These are phyloP conservation scores for Xiphorhynchus elegans DNA, from an alignment of 2,113 vertebrate genomes.

Conservation along the genomic window DNA sequence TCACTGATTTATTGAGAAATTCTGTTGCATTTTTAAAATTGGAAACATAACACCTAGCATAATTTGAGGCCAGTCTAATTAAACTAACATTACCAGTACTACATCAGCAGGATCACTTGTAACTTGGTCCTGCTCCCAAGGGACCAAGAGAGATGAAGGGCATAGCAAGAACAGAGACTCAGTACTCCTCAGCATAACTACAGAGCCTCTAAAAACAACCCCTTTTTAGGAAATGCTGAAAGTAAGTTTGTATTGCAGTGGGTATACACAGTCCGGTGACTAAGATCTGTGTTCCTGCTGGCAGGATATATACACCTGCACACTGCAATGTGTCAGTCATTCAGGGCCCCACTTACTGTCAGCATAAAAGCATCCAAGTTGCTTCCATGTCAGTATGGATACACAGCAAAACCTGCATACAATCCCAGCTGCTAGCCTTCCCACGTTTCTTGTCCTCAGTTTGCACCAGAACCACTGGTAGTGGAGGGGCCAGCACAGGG, in stretches of 20 bases:
- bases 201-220: neutral
- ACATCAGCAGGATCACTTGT: neutral
- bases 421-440: neutral
- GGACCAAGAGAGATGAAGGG: neutral
- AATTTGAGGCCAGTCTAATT: neutral
- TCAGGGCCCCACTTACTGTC: neutral
- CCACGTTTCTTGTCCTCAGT: neutral
- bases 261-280: neutral
- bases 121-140: neutral
- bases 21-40: neutral
- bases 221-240: neutral
- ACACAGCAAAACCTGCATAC: neutral
- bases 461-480: neutral
- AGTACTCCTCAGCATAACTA: rapidly evolving
- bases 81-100: neutral
- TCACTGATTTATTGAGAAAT: neutral
- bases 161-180: neutral
- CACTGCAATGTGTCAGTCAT: rapidly evolving
- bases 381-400: neutral
- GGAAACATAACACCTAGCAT: neutral
- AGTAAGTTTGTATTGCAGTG: neutral
- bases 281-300: neutral
- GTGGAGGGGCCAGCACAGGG: neutral
- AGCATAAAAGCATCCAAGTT: neutral
- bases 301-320: neutral